Evolutionary conservation across 2,113 vertebrate species (phyloP).

Genomic region (Scatophagus argus): DNA sequence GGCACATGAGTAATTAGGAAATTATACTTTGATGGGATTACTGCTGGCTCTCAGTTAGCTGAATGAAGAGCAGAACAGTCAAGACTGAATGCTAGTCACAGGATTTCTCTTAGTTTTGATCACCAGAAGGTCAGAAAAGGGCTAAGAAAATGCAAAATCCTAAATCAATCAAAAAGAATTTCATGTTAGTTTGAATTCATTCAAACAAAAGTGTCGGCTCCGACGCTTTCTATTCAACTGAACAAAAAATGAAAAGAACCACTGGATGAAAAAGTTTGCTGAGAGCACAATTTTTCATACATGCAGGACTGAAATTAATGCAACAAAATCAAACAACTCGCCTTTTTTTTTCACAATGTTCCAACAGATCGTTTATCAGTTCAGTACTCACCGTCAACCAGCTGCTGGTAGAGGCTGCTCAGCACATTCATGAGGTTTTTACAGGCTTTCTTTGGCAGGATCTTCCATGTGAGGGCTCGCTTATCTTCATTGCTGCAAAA

Average conservation of each 20-base stretch:
- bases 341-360: slow-evolving; percentile 2
- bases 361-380: not conserved
- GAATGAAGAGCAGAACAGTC: not conserved
- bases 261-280: not conserved
- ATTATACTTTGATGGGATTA: slow-evolving; percentile 35
- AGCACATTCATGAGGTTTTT: slow-evolving; percentile 97
- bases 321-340: slow-evolving; percentile 3
- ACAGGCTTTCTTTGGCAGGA: slow-evolving; percentile 98
- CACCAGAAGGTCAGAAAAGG: not conserved
- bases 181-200: not conserved
- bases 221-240: not conserved
- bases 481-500: slow-evolving; percentile 92
- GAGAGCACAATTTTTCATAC: not conserved
- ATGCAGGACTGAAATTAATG: slow-evolving; percentile 3
- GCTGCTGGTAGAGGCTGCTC: slow-evolving; percentile 91
- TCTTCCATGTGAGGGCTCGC: slow-evolving; percentile 94
- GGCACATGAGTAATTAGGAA: slow-evolving; percentile 27
- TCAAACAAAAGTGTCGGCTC: not conserved
- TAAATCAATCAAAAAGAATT: not conserved
- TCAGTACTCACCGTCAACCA: slow-evolving; percentile 91
- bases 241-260: not conserved
- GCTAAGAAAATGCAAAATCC: not conserved
- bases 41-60: slow-evolving; percentile 29
- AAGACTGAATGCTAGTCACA: not conserved
- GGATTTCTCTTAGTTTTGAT: not conserved